A percentile compares a stretch with the other conserved stretches of the same genome.
phyloP scores from a whole-genome alignment of 1,140 invertebrate species.

The Rhagoletis pomonella region DNA sequence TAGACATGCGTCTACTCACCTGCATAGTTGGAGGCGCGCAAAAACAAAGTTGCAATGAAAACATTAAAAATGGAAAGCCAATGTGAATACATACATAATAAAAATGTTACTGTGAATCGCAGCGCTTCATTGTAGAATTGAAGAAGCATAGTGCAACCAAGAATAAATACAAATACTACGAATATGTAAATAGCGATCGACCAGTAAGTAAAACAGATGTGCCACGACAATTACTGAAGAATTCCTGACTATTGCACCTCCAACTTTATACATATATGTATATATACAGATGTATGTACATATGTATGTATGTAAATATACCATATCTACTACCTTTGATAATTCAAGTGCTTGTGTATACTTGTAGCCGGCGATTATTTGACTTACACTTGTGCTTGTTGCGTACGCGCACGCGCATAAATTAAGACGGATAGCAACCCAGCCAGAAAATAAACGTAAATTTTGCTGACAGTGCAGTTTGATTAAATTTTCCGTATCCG shows the following conservation, averaged over 20 bases:
- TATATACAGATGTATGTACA: background rate
- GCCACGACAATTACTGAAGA: conserved; percentile 12
- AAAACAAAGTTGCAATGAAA: conserved; percentile 39
- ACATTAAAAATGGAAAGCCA: conserved; percentile 39
- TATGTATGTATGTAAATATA: background rate
- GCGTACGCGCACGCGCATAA: conserved; percentile 47
- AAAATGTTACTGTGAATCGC: conserved; percentile 14
- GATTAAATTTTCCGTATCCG: too few relatives aligned
- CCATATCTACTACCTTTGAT: background rate
- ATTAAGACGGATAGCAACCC: conserved; percentile 44
- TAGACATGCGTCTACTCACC: background rate
- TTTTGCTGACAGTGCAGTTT: too few relatives aligned
- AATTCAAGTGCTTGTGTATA: conserved; percentile 1
- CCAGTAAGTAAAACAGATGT: background rate
- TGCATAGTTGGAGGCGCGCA: background rate
- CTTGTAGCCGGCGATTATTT: conserved; percentile 28
- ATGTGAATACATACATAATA: conserved; percentile 11
- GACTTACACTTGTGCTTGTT: conserved; percentile 45
- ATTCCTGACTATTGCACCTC: conserved; percentile 12
- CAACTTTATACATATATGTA: background rate
- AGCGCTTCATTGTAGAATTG: conserved; percentile 9
- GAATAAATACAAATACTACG: conserved; percentile 17
- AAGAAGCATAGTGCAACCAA: conserved; percentile 42
- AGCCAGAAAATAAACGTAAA: too few relatives aligned
- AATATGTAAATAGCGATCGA: conserved; percentile 5